Percentiles rank a stretch among this genome's conserved stretches.
Conservation (phyloP, 1,140 invertebrate genomes). For the Brachionus manjavacas region DNA sequence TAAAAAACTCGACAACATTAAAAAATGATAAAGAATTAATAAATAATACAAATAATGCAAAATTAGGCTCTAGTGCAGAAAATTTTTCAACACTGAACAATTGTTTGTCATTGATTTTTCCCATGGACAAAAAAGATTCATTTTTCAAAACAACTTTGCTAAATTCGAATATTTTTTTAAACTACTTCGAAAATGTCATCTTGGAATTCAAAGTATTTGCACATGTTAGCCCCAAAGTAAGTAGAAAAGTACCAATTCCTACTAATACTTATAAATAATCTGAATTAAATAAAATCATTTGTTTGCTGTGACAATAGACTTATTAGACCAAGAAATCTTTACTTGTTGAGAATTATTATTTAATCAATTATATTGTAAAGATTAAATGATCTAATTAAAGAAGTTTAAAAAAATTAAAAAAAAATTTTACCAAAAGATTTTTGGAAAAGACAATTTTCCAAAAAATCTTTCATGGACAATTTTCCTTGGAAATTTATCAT, state of each 20-base stretch:
- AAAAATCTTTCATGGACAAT: no score
- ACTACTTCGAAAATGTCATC: slow-evolving; percentile 17
- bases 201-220: slow-evolving; percentile 24
- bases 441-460: no score
- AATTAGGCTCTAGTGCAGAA: neutral
- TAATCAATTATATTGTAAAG: no score
- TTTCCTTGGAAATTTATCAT: no score
- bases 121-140: neutral
- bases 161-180: neutral
- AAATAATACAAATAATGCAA: neutral
- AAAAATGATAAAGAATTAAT: neutral
- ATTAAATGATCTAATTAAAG: no score
- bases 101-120: neutral
- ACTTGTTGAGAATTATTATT: no score
- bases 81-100: neutral
- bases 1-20: neutral
- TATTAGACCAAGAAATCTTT: no score
- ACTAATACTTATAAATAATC: no score
- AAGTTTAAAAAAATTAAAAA: no score
- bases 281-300: no score
- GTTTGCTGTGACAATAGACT: no score
- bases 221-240: slow-evolving; percentile 13
- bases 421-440: no score
- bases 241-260: neutral
- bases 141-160: neutral